Evolutionary conservation across 2,888 invertebrate species (phyloP).

Genomic region (Eumacrocentrus americanus): DNA sequence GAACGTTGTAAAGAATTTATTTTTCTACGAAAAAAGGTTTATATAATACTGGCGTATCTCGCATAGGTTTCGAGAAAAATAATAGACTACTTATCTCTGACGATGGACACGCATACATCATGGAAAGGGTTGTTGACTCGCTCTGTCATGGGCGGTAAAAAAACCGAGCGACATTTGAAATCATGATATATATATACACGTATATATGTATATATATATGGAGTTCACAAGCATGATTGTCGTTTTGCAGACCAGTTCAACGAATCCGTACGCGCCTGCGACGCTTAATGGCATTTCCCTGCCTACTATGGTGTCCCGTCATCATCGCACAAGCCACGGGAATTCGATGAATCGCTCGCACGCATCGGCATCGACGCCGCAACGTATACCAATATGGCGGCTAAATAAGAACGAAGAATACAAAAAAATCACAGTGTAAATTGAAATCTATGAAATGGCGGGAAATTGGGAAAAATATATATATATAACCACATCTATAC

Average conservation of each 20-base stretch:
- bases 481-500: background rate
- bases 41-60: background rate
- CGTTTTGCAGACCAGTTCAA: slow-evolving; percentile 51
- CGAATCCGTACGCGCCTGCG: slow-evolving; percentile 40
- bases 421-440: background rate
- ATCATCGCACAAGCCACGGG: slow-evolving; percentile 32
- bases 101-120: background rate
- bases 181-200: slow-evolving; percentile 39
- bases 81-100: background rate
- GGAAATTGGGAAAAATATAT: too few species aligned
- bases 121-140: slow-evolving; percentile 20
- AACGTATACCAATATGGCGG: background rate
- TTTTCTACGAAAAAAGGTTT: background rate
- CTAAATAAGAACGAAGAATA: background rate
- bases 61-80: background rate
- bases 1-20: too few species aligned
- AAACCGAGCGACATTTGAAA: slow-evolving; percentile 41
- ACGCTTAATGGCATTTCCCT: slow-evolving; percentile 43
- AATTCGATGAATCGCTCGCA: slow-evolving; percentile 27
- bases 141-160: slow-evolving; percentile 10
- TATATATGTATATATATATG: background rate
- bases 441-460: too few species aligned
- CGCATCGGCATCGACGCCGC: slow-evolving; percentile 12
- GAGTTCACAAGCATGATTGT: background rate
- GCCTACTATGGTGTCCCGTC: slow-evolving; percentile 49